phyloP scores from a whole-genome alignment of 2,113 vertebrate genomes.

The Hemichromis elongatus region DNA sequence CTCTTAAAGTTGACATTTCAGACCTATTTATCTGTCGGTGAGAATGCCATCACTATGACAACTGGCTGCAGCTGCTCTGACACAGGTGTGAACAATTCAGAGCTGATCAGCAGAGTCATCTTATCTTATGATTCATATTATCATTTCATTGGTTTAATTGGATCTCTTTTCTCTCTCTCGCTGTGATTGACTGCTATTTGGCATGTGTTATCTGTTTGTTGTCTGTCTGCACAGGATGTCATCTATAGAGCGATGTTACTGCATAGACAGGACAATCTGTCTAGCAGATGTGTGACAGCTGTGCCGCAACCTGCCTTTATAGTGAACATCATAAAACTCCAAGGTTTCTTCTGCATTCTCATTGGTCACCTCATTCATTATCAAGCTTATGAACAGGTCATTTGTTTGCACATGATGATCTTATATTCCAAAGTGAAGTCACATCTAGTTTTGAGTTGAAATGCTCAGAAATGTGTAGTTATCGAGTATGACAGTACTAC shows the following conservation, averaged over 20 bases:
- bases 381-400: background rate
- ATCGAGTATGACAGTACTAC: background rate
- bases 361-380: background rate
- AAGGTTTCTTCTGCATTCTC: background rate
- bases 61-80: no score
- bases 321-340: background rate
- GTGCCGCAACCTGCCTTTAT: background rate
- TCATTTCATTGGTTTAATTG: no score
- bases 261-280: background rate
- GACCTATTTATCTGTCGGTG: no score
- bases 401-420: background rate
- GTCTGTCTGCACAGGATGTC: background rate
- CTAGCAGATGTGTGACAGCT: background rate
- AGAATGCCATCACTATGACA: background rate
- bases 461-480: background rate
- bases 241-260: background rate
- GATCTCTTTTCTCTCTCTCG: background rate
- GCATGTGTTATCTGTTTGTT: accelerated
- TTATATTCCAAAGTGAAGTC: background rate
- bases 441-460: background rate
- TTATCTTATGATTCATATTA: no score
- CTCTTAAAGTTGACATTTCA: no score
- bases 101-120: no score
- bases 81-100: no score
- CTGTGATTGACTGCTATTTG: background rate